Conservation (phyloP, 2,113 vertebrate species). For the Porphyrio hochstetteri region DNA sequence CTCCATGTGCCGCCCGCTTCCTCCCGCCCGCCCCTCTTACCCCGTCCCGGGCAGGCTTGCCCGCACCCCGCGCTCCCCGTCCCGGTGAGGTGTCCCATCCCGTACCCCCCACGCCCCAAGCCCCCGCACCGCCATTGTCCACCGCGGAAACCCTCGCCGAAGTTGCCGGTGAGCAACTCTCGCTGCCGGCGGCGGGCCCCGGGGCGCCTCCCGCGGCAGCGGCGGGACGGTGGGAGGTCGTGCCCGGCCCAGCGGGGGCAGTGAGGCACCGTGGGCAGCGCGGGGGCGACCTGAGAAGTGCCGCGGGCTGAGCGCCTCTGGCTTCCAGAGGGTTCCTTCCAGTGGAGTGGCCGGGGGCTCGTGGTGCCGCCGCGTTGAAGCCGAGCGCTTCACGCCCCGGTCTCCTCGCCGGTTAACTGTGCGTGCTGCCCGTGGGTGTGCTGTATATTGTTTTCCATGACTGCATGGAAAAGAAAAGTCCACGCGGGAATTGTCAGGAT, state of each 20-base stretch:
- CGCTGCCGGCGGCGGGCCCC: neutral
- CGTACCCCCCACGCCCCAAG: no score
- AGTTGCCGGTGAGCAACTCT: neutral
- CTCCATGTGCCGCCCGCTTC: neutral
- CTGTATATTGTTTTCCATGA: accelerated
- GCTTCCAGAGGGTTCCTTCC: constrained; percentile 9
- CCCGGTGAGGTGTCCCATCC: neutral
- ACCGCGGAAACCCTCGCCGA: neutral
- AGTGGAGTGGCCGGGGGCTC: neutral
- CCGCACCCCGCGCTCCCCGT: neutral
- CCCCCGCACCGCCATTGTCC: neutral
- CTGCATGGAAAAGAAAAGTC: accelerated
- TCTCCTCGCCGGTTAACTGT: neutral
- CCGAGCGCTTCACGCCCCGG: neutral
- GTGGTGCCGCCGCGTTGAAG: neutral
- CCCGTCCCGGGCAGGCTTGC: neutral
- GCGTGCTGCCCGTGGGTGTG: accelerated
- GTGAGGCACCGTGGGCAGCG: neutral
- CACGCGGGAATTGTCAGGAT: no score
- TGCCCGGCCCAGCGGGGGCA: accelerated
- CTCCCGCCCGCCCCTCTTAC: neutral
- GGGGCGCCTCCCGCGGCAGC: neutral
- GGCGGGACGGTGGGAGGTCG: neutral
- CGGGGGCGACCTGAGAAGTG: neutral
- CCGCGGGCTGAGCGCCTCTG: neutral